phyloP scores from a whole-genome alignment of 2,797 vertebrate species.

The Limnodromus scolopaceus region DNA sequence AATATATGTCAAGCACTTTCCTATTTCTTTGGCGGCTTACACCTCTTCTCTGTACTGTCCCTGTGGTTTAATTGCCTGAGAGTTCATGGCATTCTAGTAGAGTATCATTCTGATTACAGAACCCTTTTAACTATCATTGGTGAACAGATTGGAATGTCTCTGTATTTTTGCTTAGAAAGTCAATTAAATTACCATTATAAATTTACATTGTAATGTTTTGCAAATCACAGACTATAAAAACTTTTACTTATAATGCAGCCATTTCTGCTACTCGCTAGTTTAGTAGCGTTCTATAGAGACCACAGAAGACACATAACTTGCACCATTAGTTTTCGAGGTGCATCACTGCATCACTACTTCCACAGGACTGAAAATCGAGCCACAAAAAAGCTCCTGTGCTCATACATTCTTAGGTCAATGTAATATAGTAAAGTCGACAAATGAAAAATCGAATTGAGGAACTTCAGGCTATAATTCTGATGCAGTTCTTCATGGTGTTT shows the following conservation, averaged over 20 bases:
- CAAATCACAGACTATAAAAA: not conserved
- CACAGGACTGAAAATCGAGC: not conserved
- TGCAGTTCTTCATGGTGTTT: not conserved
- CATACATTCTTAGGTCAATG: not conserved
- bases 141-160: not conserved
- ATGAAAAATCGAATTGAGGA: not conserved
- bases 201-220: not conserved
- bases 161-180: not conserved
- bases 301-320: not conserved
- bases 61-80: not conserved
- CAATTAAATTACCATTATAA: not conserved
- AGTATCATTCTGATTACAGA: not conserved
- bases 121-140: not conserved
- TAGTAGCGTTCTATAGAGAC: not conserved
- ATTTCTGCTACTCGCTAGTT: not conserved
- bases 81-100: not conserved
- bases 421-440: not conserved
- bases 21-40: not conserved
- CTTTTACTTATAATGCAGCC: not conserved
- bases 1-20: not conserved
- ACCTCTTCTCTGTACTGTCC: not conserved
- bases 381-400: not conserved
- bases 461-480: not conserved
- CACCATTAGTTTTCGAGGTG: not conserved
- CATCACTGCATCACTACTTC: not conserved